Percentiles rank a stretch among this genome's conserved stretches.
These are phyloP conservation scores for Adelges cooleyi DNA, from an alignment of 1,140 invertebrate species.

Conservation along the genomic window DNA sequence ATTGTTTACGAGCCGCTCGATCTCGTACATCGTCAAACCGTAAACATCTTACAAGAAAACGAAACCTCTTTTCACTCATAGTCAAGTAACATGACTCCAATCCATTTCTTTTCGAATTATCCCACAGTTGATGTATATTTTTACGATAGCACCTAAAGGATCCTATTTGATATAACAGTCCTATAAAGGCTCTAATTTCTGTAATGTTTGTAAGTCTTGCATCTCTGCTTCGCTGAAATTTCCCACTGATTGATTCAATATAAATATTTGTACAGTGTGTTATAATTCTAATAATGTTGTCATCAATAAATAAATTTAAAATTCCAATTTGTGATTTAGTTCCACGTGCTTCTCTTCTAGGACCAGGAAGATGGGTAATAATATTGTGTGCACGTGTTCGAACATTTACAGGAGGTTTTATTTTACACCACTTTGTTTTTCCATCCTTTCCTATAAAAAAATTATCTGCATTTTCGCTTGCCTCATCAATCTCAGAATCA, in stretches of 20 bases:
- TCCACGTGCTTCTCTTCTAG: neutral
- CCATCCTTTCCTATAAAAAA: neutral
- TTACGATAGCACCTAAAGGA: constrained; percentile 15
- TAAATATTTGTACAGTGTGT: constrained; percentile 24
- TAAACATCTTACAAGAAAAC: constrained; percentile 36
- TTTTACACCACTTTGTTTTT: neutral
- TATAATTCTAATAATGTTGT: constrained; percentile 19
- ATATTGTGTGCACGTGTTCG: neutral
- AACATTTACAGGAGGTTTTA: neutral
- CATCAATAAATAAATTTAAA: constrained; percentile 7
- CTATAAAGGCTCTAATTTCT: constrained; percentile 31
- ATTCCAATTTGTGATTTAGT: neutral
- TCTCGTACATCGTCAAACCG: constrained; percentile 35
- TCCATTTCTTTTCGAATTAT: constrained; percentile 34
- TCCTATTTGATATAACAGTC: constrained; percentile 30
- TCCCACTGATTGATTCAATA: neutral
- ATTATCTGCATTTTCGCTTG: too few species aligned
- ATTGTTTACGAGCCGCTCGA: constrained; percentile 33
- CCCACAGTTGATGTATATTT: constrained; percentile 34
- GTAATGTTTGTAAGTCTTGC: neutral
- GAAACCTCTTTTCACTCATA: constrained; percentile 36
- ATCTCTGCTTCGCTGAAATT: neutral
- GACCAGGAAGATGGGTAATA: neutral
- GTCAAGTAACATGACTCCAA: constrained; percentile 35
- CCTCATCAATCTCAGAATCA: neutral